These are phyloP conservation scores for Schizopygopsis malacanthus DNA, from an alignment of 2,797 vertebrate species.

Conservation along the genomic window DNA sequence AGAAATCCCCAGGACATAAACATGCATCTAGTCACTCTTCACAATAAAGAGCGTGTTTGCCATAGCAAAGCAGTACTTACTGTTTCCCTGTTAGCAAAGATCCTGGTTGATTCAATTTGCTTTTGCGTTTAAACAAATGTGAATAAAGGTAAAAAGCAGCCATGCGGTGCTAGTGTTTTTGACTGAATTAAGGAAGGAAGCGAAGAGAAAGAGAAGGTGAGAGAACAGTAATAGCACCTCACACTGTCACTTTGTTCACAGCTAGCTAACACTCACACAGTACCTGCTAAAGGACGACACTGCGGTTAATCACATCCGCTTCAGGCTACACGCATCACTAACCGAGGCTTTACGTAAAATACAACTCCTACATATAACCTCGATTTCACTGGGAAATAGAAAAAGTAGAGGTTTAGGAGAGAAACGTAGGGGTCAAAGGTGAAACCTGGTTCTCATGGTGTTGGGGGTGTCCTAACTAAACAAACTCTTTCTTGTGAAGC, in stretches of 20 bases:
- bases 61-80: background rate
- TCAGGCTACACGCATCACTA: constrained; percentile 35
- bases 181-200: constrained; percentile 12
- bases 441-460: constrained; percentile 29
- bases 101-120: constrained; percentile 37
- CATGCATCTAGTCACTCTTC: background rate
- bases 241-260: constrained; percentile 46
- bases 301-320: constrained; percentile 44
- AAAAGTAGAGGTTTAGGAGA: constrained; percentile 40
- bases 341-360: constrained; percentile 18
- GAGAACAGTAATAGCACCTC: constrained; percentile 49
- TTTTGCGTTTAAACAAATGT: constrained; percentile 39
- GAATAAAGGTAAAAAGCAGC: constrained; percentile 30
- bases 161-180: constrained; percentile 3
- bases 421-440: constrained; percentile 16
- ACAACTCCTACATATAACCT: constrained; percentile 11
- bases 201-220: constrained; percentile 28
- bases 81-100: constrained; percentile 24
- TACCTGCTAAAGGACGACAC: constrained; percentile 51
- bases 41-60: background rate
- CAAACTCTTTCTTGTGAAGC: background rate
- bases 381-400: background rate
- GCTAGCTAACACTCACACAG: constrained; percentile 50
- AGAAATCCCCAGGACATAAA: background rate
- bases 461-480: constrained; percentile 16